Evolutionary conservation across 2,888 invertebrate genomes (phyloP).

Genomic region (Papilio demoleus): DNA sequence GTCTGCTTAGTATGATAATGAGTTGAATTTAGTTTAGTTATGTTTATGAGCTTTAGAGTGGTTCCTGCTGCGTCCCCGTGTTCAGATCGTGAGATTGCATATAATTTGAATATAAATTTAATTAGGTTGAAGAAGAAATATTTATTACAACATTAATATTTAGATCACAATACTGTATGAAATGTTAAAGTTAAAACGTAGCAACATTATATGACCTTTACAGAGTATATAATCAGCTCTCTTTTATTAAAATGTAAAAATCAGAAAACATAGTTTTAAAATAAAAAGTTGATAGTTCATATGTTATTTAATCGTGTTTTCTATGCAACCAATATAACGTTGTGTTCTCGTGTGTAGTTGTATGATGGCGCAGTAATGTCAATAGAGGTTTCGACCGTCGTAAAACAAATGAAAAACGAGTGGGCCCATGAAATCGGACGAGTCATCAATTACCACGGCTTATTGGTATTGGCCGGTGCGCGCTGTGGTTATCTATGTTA

Average conservation of each 20-base stretch:
- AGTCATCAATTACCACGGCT: constrained; percentile 77
- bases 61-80: constrained; percentile 62
- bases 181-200: too few species aligned
- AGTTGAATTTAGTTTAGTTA: constrained; percentile 65
- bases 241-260: too few species aligned
- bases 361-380: constrained; percentile 54
- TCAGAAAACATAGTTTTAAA: too few species aligned
- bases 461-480: constrained; percentile 76
- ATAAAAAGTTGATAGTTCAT: too few species aligned
- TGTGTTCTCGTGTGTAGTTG: constrained; percentile 38
- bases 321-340: background rate
- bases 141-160: constrained; percentile 27
- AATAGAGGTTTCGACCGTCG: constrained; percentile 61
- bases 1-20: constrained; percentile 70
- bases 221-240: too few species aligned
- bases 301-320: too few species aligned
- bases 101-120: constrained; percentile 24
- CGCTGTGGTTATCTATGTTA: constrained; percentile 41
- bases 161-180: background rate
- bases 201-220: too few species aligned
- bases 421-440: constrained; percentile 76
- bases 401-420: constrained; percentile 76
- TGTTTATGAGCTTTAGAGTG: constrained; percentile 67
- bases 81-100: constrained; percentile 42
- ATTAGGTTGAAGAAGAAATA: constrained; percentile 28